Evolutionary conservation across 2,113 vertebrate species (phyloP), one percentile per base, ranked within the genome.

Genomic region (Silurus meridionalis): DNA sequence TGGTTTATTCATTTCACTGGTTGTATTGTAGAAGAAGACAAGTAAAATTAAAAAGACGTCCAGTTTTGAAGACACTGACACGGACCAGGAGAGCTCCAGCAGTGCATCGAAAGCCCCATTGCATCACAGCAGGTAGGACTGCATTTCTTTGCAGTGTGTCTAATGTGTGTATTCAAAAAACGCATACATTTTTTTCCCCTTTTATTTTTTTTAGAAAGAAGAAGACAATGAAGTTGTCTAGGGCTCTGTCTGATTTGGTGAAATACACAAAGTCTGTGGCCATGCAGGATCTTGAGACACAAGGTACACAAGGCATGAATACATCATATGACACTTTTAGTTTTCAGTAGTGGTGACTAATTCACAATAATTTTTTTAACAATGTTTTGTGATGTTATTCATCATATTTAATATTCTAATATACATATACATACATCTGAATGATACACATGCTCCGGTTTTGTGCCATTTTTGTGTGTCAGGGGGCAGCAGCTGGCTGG

Each of bases 201-300:
- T 28, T 67, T 23, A 4, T 9, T 55, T 53, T 64, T 17, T 28
- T 46, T 88, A 95, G 95, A 86, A 95, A 97, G 93, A 99, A 97
- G 95, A 99, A 99, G 91, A 99, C 98, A 8, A 96, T 99, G 98
- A 97, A 98, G 91, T 92, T 99, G 63, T 99, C 97, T 6, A 95
- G 98, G 71, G 98, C 98, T 0, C 95, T 99, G 61, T 99, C 98
- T 2, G 98, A 99, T 91, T 95, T 99, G 90, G 98, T 99, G 88
- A 98, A 98, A 86, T 99, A 99, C 92, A 99, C 97, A 0, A 94
- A 96, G 80, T 99, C 98, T 10, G 98, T 99, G 83, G 98, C 97
- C 84, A 92, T 94, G 61, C 96, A 96, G 0, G 98, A 99, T 19
- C 94, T 99, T 21, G 97, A 98, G 84, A 90, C 93, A 9, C 97